These are phyloP conservation scores for Lepetodrilus schrolli DNA, from an alignment of 2,888 invertebrate genomes.

Conservation along the genomic window DNA sequence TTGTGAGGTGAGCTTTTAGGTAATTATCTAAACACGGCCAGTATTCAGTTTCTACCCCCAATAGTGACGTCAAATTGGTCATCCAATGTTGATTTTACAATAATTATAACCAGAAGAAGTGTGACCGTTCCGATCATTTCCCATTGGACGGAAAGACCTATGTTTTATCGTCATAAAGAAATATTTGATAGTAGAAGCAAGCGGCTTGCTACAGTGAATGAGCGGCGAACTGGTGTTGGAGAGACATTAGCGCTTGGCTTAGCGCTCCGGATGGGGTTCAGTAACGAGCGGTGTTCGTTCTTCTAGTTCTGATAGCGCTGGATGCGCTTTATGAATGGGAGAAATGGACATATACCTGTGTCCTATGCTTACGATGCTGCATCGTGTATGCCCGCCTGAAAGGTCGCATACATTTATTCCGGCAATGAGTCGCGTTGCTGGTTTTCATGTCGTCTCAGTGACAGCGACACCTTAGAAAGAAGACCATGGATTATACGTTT, in stretches of 20 bases:
- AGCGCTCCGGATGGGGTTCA: neutral
- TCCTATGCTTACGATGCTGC: neutral
- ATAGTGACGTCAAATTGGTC: constrained; percentile 17
- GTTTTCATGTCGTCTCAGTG: neutral
- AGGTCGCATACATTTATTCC: constrained; percentile 13
- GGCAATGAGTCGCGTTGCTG: neutral
- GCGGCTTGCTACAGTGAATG: neutral
- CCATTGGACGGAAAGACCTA: constrained; percentile 18
- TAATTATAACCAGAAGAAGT: neutral
- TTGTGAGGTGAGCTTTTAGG: constrained; percentile 12
- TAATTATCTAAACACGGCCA: constrained; percentile 19
- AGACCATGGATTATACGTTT: constrained; percentile 1
- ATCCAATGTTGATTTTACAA: constrained; percentile 4
- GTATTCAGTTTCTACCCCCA: constrained; percentile 14
- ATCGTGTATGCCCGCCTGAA: neutral
- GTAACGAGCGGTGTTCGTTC: neutral
- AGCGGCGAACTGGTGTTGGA: neutral
- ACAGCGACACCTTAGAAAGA: neutral
- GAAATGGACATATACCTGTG: neutral
- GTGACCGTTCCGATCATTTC: neutral
- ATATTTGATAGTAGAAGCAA: neutral
- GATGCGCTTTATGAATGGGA: neutral
- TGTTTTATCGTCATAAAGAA: constrained; percentile 17
- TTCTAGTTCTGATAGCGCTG: neutral
- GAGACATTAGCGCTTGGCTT: neutral